phyloP scores from a whole-genome alignment of 1,140 invertebrate genomes.

The Helicoverpa zea region DNA sequence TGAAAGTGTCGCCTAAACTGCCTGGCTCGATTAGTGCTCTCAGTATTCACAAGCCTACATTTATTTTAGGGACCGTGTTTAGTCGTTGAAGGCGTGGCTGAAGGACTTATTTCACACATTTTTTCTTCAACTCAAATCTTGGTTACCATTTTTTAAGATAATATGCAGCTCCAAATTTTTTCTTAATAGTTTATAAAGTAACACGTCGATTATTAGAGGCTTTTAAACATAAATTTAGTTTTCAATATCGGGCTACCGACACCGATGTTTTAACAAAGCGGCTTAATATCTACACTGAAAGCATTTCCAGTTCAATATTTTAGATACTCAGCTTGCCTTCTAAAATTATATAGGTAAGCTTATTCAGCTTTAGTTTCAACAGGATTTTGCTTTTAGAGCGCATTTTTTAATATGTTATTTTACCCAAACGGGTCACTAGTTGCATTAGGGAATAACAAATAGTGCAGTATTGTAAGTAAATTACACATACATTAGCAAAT shows the following conservation, averaged over 20 bases:
- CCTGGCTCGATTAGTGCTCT: constrained; percentile 9
- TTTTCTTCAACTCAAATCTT: no score
- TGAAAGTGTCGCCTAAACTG: constrained; percentile 1
- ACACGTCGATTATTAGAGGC: not conserved
- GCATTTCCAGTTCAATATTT: constrained; percentile 1
- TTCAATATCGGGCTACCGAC: not conserved
- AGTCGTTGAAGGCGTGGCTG: not conserved
- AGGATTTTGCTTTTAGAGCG: constrained; percentile 2
- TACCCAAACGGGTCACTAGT: not conserved
- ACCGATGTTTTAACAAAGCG: not conserved
- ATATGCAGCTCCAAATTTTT: no score
- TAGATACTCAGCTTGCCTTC: not conserved
- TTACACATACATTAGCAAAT: no score
- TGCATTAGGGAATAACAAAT: not conserved
- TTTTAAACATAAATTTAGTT: not conserved
- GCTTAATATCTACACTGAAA: not conserved
- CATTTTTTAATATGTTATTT: not conserved
- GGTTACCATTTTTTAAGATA: no score
- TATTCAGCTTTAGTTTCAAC: not conserved
- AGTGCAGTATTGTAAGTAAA: no score
- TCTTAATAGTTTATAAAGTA: not conserved
- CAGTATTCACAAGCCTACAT: not conserved
- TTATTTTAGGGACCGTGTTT: not conserved
- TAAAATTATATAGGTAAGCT: not conserved
- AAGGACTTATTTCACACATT: no score